Base-by-base conservation (phyloP, 2,113 vertebrate species). In the Cygnus atratus region DNA sequence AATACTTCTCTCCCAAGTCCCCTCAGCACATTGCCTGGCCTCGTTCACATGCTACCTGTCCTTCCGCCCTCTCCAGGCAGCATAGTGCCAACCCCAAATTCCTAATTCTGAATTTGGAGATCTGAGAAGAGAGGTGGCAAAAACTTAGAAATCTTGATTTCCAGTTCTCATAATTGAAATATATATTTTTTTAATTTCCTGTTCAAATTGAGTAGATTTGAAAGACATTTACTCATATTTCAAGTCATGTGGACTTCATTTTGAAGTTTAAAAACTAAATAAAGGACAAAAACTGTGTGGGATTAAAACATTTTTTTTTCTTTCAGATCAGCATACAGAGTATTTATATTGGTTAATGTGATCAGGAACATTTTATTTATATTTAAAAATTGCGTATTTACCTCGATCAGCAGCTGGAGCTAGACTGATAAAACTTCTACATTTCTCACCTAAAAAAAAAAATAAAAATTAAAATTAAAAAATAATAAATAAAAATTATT, bases 321-420 rank as follows among this genome's bases (percentile, higher is more conserved):
- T 82, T 73, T n/a, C 0, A 39, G 52, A 57, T 28, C 0, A 25
- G 81, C 75, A 43, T 68, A 21, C 5, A 73, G 35, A 43, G 43
- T n/a, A 74, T 54, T 80, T 72, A 11, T 54, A 50, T 50, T 41
- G 26, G 8, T 46, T 11, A 70, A 48, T 25, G 14, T 52, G 50
- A 80, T 50, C 41, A 84, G 48, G 33, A 46, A 62, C 44, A 29
- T 25, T 88, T 80, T 58, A 28, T 48, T 54, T 58, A 48, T 4
- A 65, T 21, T 81, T 31, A 75, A 78, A 54, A 55, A 87, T 48
- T 6, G 26, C 9, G 25, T 50, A 39, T 70, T 96, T 97, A 99
- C 99, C 99, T 99, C 97, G 97, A 96, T 99, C 99, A 73, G 98
- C 97, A 59, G 98, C 92, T 73, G 99, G 99, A 44, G 98, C 98